A percentile compares a stretch with the other conserved stretches of the same genome.
Conservation (phyloP, 2,888 invertebrate species). For the Choreutis nemorana region DNA sequence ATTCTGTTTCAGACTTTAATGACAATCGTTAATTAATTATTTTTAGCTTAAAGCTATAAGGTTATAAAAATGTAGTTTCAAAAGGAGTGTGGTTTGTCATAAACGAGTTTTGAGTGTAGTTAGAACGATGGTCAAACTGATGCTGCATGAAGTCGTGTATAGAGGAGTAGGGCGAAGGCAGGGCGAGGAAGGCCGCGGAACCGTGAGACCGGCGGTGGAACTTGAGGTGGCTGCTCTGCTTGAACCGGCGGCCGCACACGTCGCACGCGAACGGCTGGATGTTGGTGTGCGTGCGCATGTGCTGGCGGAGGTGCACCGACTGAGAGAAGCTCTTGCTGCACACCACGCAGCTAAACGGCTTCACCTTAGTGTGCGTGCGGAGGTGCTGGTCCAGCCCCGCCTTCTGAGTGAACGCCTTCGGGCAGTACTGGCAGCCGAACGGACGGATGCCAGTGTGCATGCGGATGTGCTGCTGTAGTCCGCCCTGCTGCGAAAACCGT, state of each 20-base stretch:
- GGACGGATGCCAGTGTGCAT: slow-evolving; percentile 55
- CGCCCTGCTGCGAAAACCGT: slow-evolving; percentile 54
- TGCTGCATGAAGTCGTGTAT: too few relatives aligned
- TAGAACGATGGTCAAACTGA: too few relatives aligned
- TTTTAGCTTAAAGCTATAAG: too few relatives aligned
- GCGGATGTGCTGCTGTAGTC: slow-evolving; percentile 54
- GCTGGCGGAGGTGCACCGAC: slow-evolving; percentile 53
- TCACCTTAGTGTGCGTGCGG: slow-evolving; percentile 54
- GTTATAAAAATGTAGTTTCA: too few relatives aligned
- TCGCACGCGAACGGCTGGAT: slow-evolving; percentile 56
- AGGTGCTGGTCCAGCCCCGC: slow-evolving; percentile 56
- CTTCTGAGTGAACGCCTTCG: slow-evolving; percentile 55
- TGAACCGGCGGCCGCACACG: slow-evolving; percentile 44
- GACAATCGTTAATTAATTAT: too few relatives aligned
- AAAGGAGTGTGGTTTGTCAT: too few relatives aligned
- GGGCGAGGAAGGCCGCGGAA: slow-evolving; percentile 11
- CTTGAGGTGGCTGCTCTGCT: slow-evolving; percentile 56
- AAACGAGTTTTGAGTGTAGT: too few relatives aligned
- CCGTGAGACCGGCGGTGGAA: slow-evolving; percentile 55
- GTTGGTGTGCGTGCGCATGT: slow-evolving; percentile 59
- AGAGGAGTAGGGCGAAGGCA: too few relatives aligned
- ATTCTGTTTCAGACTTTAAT: too few relatives aligned
- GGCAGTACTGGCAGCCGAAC: slow-evolving; percentile 46
- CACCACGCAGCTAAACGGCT: slow-evolving; percentile 54
- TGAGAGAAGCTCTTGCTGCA: slow-evolving; percentile 56